A percentile compares a stretch with the other conserved stretches of the same genome.
phyloP scores from a whole-genome alignment of 2,797 vertebrate genomes.

The Sternarchorhynchus goeldii region DNA sequence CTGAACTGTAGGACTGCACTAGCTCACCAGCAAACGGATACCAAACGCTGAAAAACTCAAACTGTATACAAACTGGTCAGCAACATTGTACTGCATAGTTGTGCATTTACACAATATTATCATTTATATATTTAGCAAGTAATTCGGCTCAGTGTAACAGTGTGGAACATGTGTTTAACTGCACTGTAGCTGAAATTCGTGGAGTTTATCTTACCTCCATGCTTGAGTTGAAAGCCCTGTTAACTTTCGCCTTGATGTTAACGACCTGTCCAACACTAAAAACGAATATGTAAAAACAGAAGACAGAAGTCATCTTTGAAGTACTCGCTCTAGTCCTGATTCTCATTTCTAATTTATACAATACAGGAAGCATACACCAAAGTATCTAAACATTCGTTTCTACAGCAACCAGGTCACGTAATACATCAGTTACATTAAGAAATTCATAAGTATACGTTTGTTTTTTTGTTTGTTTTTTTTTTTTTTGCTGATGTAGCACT shows the following conservation, averaged over 20 bases:
- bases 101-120: not conserved
- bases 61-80: not conserved
- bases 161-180: not conserved
- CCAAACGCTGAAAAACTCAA: not conserved
- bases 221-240: constrained; percentile 94
- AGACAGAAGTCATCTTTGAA: not conserved
- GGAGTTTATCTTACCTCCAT: constrained; percentile 84
- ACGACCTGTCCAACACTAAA: constrained; percentile 90
- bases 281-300: constrained; percentile 5
- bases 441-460: constrained; percentile 10
- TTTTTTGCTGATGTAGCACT: constrained; percentile 5
- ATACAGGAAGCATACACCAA: no score
- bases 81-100: not conserved
- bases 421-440: constrained; percentile 1
- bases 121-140: not conserved
- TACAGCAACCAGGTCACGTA: no score
- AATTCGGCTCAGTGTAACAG: no score
- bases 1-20: no score
- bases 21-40: no score
- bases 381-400: no score
- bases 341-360: not conserved
- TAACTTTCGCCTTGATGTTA: constrained; percentile 94
- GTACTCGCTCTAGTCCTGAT: not conserved
- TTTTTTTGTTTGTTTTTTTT: not conserved
- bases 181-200: not conserved